Conservation (phyloP, 30 jellyfish, hydroid and myxozoan genomes). For the Rhopilema esculentum region DNA sequence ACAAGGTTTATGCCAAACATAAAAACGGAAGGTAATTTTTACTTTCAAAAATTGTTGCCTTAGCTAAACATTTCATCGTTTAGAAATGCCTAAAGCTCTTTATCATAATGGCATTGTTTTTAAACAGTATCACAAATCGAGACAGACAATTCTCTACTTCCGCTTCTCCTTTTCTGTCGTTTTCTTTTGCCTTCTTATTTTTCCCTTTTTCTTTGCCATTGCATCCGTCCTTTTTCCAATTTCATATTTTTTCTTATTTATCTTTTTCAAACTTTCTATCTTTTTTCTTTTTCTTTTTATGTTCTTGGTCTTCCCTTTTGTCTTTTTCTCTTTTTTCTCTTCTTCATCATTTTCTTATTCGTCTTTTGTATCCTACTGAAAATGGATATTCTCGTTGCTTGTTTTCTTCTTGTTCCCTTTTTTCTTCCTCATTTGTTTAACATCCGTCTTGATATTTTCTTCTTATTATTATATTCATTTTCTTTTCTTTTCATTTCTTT, state of each 20-base stretch:
- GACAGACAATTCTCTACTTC: not conserved
- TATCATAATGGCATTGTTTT: not conserved
- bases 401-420: too few species aligned
- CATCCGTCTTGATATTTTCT: too few species aligned
- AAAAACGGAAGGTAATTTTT: constrained; percentile 78
- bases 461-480: too few species aligned
- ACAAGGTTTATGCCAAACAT: constrained; percentile 80
- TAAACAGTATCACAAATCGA: not conserved
- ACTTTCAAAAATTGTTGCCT: not conserved
- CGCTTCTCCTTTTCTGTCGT: not conserved
- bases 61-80: not conserved
- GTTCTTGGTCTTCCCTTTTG: too few species aligned
- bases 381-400: too few species aligned
- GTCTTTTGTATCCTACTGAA: too few species aligned
- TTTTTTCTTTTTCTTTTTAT: too few species aligned
- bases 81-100: not conserved
- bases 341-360: too few species aligned
- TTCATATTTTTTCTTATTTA: not conserved
- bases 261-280: not conserved
- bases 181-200: not conserved
- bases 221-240: too few species aligned
- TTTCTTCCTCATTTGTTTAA: too few species aligned
- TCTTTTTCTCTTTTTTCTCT: too few species aligned
- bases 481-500: not conserved
- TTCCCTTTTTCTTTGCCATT: not conserved